Conservation (phyloP, 2,888 invertebrate genomes). For the Catocala nupta region DNA sequence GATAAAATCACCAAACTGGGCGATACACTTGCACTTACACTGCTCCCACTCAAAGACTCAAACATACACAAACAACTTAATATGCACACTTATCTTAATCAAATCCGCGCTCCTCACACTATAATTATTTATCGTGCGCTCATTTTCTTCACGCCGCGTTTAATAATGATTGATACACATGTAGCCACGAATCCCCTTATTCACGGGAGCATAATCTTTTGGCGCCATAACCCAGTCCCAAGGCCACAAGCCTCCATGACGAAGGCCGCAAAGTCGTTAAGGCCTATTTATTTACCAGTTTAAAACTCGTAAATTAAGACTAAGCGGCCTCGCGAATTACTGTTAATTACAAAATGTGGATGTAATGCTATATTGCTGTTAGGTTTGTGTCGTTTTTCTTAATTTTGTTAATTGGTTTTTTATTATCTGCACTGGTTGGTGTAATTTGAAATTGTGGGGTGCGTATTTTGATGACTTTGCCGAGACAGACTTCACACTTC, state of each 20-base stretch:
- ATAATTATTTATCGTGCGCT: constrained; percentile 8
- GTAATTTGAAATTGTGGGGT: constrained; percentile 6
- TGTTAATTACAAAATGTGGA: constrained; percentile 54
- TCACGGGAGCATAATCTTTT: constrained; percentile 47
- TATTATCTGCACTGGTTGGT: constrained; percentile 18
- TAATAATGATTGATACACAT: constrained; percentile 42
- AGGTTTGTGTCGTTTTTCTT: constrained; percentile 26
- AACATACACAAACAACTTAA: too few relatives aligned
- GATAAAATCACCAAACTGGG: too few relatives aligned
- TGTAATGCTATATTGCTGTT: constrained; percentile 35
- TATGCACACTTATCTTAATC: too few relatives aligned
- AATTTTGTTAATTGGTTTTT: constrained; percentile 31
- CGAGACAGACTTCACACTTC: too few relatives aligned
- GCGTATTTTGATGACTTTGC: background rate
- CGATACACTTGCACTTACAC: too few relatives aligned
- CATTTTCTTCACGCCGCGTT: constrained; percentile 5
- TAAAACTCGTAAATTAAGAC: constrained; percentile 57
- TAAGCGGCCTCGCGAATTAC: constrained; percentile 51
- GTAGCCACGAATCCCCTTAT: constrained; percentile 27
- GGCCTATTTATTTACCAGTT: constrained; percentile 58
- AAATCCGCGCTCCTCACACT: background rate
- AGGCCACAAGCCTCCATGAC: constrained; percentile 31
- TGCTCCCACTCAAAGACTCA: too few relatives aligned
- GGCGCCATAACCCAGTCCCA: constrained; percentile 41
- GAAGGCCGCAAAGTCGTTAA: constrained; percentile 47